phyloP scores from a whole-genome alignment of 2,888 invertebrate species.

The Baronia brevicornis region DNA sequence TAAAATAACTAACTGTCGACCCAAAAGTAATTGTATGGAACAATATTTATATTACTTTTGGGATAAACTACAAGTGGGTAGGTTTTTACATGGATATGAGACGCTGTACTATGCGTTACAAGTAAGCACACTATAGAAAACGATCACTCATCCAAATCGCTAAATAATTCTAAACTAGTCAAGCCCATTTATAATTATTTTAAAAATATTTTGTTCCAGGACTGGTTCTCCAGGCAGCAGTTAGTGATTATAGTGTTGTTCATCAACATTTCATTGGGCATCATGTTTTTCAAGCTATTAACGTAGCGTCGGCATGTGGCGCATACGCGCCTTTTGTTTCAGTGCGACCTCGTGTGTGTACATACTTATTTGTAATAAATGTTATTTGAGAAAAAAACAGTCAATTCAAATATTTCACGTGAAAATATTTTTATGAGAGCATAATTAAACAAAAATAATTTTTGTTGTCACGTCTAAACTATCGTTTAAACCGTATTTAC shows the following conservation, averaged over 20 bases:
- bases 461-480: slow-evolving; percentile 27
- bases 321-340: slow-evolving; percentile 46
- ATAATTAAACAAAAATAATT: no score
- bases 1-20: no score
- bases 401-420: slow-evolving; percentile 46
- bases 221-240: slow-evolving; percentile 97
- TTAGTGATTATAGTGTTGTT: slow-evolving; percentile 94
- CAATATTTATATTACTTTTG: no score
- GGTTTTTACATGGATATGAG: no score
- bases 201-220: slow-evolving; percentile 73
- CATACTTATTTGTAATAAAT: slow-evolving; percentile 32
- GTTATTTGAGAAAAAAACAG: slow-evolving; percentile 45
- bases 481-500: slow-evolving; percentile 37
- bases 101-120: no score
- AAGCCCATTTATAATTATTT: not conserved
- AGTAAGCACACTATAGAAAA: no score
- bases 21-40: no score
- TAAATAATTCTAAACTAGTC: no score
- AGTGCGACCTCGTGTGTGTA: slow-evolving; percentile 43
- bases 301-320: slow-evolving; percentile 86
- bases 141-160: no score
- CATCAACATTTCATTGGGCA: slow-evolving; percentile 94
- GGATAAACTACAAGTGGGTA: no score
- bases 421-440: no score
- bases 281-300: slow-evolving; percentile 96